Conservation (phyloP, 2,797 vertebrate species). For the Squalus acanthias region DNA sequence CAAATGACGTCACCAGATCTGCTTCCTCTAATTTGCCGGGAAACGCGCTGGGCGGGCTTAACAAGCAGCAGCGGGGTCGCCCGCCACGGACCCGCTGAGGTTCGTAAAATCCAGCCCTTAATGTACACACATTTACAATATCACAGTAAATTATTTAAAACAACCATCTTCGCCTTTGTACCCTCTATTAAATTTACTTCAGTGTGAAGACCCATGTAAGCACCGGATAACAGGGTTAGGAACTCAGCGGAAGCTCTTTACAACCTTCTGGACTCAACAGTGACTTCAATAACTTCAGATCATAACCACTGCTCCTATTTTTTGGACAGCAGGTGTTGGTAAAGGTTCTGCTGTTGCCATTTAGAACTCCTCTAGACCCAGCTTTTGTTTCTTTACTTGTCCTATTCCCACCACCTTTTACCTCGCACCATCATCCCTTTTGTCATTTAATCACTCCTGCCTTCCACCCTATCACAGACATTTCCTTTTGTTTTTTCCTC, state of each 20-base stretch:
- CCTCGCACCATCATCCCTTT: not conserved
- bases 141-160: not conserved
- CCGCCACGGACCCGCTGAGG: too few species aligned
- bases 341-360: not conserved
- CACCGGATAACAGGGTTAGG: not conserved
- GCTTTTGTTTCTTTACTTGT: too few species aligned
- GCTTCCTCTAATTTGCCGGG: too few species aligned
- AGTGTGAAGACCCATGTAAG: not conserved
- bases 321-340: not conserved
- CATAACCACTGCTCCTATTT: not conserved
- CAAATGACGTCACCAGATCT: too few species aligned
- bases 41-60: too few species aligned
- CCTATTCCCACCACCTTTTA: not conserved
- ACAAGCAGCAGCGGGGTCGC: too few species aligned
- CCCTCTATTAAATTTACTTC: not conserved
- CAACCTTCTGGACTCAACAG: not conserved
- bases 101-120: too few species aligned
- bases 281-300: not conserved
- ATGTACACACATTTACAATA: not conserved
- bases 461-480: not conserved
- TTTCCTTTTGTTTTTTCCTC: not conserved
- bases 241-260: not conserved
- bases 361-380: not conserved
- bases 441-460: not conserved
- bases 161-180: not conserved